phyloP scores from a whole-genome alignment of 1,140 invertebrate genomes.

The Leptonema lineaticorne region DNA sequence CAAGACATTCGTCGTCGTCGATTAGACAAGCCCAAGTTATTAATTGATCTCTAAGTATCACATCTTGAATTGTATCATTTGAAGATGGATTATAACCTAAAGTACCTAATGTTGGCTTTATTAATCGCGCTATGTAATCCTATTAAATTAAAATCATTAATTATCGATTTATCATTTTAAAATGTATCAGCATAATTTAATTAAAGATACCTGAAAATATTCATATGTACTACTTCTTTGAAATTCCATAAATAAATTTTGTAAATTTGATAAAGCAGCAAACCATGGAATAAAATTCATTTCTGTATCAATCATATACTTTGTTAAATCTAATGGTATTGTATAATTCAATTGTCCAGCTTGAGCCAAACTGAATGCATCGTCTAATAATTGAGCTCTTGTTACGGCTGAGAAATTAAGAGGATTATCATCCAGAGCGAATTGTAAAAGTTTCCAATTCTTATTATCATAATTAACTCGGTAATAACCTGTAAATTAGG shows the following conservation, averaged over 20 bases:
- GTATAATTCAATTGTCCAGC: constrained; percentile 60
- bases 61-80: constrained; percentile 46
- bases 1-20: constrained; percentile 60
- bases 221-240: constrained; percentile 46
- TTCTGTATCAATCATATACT: constrained; percentile 62
- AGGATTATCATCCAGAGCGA: constrained; percentile 43
- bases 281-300: constrained; percentile 63
- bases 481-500: constrained; percentile 49
- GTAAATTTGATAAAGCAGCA: constrained; percentile 54
- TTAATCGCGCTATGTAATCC: constrained; percentile 47
- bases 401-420: constrained; percentile 58
- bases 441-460: constrained; percentile 45
- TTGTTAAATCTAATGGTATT: constrained; percentile 61
- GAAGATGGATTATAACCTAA: constrained; percentile 37
- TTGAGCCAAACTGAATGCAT: constrained; percentile 75
- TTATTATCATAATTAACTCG: constrained; percentile 55
- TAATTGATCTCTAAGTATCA: constrained; percentile 52
- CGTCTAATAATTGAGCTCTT: constrained; percentile 78
- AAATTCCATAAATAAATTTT: constrained; percentile 51
- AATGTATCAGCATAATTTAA: not conserved
- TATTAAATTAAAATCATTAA: constrained; percentile 29
- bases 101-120: constrained; percentile 44
- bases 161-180: not conserved
- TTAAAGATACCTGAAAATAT: constrained; percentile 48
- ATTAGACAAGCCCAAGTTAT: constrained; percentile 62